These are phyloP conservation scores for Paratilapia polleni DNA, from an alignment of 2,113 vertebrate species.

Conservation along the genomic window DNA sequence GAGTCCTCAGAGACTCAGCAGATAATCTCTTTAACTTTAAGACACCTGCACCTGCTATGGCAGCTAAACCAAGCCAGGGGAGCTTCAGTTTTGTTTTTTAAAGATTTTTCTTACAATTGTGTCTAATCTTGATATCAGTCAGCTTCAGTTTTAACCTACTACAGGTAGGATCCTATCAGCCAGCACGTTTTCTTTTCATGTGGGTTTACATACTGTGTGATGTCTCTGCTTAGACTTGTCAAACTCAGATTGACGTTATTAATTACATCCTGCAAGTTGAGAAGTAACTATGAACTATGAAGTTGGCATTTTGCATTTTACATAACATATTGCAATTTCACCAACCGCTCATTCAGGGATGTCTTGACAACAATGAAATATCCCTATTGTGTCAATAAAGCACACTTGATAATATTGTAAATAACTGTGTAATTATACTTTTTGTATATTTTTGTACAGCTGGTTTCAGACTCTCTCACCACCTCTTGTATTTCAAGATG, in stretches of 20 bases:
- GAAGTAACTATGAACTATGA: not conserved
- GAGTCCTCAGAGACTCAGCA: conserved; percentile 35
- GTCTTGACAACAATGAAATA: not conserved
- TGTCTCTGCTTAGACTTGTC: not conserved
- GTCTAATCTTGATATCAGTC: not conserved
- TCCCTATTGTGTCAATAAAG: not conserved
- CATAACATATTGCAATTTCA: not conserved
- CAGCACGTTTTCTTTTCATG: not conserved
- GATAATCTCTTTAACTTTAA: conserved; percentile 54
- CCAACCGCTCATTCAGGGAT: not conserved
- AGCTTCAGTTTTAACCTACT: not conserved
- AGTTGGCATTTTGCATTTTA: not conserved
- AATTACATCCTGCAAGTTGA: not conserved
- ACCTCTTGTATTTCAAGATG: not conserved
- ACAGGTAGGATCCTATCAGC: not conserved
- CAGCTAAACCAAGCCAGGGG: not conserved
- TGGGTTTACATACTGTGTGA: not conserved
- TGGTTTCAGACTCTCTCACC: not conserved
- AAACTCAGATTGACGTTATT: not conserved
- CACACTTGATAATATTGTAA: not conserved
- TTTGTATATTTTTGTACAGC: not conserved
- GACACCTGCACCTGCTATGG: conserved; percentile 47
- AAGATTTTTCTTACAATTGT: not conserved
- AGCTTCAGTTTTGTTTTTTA: not conserved
- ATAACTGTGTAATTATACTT: not conserved